Percentiles rank a stretch among this genome's conserved stretches.
These are phyloP conservation scores for Cephalopholis sonnerati DNA, from an alignment of 2,113 vertebrate genomes.

Conservation along the genomic window DNA sequence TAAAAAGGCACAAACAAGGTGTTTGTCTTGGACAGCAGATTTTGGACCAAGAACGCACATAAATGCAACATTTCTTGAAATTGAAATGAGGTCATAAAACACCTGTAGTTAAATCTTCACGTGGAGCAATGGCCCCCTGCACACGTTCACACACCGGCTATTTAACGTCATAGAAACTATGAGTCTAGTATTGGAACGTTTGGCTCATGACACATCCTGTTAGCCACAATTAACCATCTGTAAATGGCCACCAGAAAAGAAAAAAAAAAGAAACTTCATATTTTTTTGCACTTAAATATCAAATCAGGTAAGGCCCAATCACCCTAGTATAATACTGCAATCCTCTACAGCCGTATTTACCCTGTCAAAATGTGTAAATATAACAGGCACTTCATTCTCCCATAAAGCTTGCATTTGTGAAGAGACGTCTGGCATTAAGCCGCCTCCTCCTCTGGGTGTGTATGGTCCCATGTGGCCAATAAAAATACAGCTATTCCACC, in stretches of 20 bases:
- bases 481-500: conserved; percentile 31
- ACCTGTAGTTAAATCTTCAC: background rate
- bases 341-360: background rate
- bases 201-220: background rate
- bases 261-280: background rate
- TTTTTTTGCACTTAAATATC: conserved; percentile 3
- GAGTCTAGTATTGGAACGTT: background rate
- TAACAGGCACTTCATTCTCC: conserved; percentile 41
- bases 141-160: background rate
- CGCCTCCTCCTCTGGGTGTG: conserved; percentile 4
- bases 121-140: too few species aligned
- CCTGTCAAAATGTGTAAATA: conserved; percentile 5
- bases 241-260: background rate
- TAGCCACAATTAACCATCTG: background rate
- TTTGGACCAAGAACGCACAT: background rate
- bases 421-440: conserved; percentile 20
- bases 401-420: conserved; percentile 23
- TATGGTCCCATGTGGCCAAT: conserved; percentile 16
- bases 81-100: background rate
- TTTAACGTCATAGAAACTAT: background rate
- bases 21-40: background rate
- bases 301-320: background rate
- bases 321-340: background rate
- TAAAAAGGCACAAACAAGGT: conserved; percentile 30
- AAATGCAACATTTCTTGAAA: conserved; percentile 1